Evolutionary conservation across 2,113 vertebrate species (phyloP).

Genomic region (Lagenorhynchus albirostris): DNA sequence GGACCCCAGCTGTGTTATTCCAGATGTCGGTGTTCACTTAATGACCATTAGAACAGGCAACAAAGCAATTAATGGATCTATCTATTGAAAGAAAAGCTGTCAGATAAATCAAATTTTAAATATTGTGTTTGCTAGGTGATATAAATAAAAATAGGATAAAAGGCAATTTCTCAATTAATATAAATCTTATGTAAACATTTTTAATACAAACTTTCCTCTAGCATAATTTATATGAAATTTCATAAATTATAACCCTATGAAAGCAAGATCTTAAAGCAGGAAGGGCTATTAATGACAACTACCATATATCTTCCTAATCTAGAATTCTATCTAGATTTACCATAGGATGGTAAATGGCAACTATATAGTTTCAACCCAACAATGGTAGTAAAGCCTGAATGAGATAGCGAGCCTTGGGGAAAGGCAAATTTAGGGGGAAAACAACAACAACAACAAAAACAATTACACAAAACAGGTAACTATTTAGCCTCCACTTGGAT

Average conservation of each 20-base stretch:
- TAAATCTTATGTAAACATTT: not conserved
- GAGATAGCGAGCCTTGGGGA: not conserved
- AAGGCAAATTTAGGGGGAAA: not conserved
- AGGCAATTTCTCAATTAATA: not conserved
- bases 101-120: not conserved
- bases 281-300: not conserved
- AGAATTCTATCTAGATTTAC: not conserved
- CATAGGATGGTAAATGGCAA: not conserved
- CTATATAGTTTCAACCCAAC: not conserved
- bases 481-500: not conserved
- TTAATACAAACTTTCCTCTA: not conserved
- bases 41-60: not conserved
- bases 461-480: not conserved
- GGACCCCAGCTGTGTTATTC: constrained; percentile 19
- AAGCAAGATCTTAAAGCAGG: not conserved
- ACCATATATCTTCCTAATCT: not conserved
- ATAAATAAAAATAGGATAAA: not conserved
- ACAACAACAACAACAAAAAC: not conserved
- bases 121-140: not conserved
- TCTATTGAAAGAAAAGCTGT: not conserved
- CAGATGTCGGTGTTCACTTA: constrained; percentile 37
- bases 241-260: not conserved
- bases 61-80: constrained; percentile 36
- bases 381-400: not conserved
- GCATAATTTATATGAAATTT: not conserved